Evolutionary conservation across 2,888 invertebrate genomes (phyloP).

Genomic region (Drosophila colorata): DNA sequence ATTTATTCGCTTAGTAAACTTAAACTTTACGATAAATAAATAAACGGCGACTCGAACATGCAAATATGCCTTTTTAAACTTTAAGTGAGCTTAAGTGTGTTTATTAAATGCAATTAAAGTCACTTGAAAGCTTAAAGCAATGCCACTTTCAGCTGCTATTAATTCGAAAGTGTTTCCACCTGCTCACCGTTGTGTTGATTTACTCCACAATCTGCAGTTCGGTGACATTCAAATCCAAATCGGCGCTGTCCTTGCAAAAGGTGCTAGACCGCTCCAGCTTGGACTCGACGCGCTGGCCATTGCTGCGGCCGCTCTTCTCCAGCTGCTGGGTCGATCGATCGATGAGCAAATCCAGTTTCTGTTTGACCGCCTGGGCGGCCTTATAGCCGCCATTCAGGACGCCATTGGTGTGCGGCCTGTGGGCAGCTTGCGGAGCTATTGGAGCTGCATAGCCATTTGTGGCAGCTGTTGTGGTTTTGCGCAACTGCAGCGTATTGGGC

Average conservation of each 20-base stretch:
- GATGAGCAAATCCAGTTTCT: constrained; percentile 83
- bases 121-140: not conserved
- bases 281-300: constrained; percentile 65
- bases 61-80: not conserved
- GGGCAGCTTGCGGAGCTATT: not conserved
- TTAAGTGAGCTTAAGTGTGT: not conserved
- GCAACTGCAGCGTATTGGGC: constrained; percentile 82
- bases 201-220: constrained; percentile 85
- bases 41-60: not conserved
- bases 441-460: constrained; percentile 40
- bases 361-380: constrained; percentile 79
- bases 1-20: no score
- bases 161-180: not conserved
- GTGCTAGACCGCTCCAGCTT: constrained; percentile 85
- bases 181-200: constrained; percentile 26
- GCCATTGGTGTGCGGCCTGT: constrained; percentile 53
- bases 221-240: constrained; percentile 78
- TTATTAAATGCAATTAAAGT: not conserved
- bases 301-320: constrained; percentile 11
- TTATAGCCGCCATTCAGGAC: constrained; percentile 70
- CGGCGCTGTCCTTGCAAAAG: constrained; percentile 85
- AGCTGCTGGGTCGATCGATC: constrained; percentile 66
- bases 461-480: constrained; percentile 67
- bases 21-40: no score
- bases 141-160: not conserved